Evolutionary conservation across 2,888 invertebrate species (phyloP).

Genomic region (Eristalis intricaria): DNA sequence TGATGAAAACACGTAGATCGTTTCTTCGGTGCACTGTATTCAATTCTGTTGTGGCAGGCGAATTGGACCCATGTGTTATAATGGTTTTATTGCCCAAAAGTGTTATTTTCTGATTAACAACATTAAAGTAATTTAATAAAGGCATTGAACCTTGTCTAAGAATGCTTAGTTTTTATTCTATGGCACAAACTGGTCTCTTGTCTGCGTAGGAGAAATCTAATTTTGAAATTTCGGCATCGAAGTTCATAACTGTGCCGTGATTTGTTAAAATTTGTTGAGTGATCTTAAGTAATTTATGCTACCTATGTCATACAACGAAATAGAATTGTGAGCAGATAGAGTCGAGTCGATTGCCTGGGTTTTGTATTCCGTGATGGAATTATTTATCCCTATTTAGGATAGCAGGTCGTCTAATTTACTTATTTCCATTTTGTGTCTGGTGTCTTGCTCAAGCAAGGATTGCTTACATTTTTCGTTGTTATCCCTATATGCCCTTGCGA

Average conservation of each 20-base stretch:
- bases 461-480: too few relatives aligned
- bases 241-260: slow-evolving; percentile 51
- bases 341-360: too few relatives aligned
- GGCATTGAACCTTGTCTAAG: slow-evolving; percentile 28
- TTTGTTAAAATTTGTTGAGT: slow-evolving; percentile 4
- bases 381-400: too few relatives aligned
- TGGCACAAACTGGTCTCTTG: slow-evolving; percentile 38
- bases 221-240: slow-evolving; percentile 43
- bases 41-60: slow-evolving; percentile 5
- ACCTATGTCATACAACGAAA: background rate
- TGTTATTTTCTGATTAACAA: slow-evolving; percentile 19
- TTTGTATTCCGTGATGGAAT: too few relatives aligned
- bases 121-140: slow-evolving; percentile 29
- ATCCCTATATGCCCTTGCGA: too few relatives aligned
- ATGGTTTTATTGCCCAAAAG: background rate
- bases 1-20: slow-evolving; percentile 37
- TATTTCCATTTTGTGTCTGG: too few relatives aligned
- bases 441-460: too few relatives aligned
- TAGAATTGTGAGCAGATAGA: background rate
- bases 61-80: slow-evolving; percentile 15
- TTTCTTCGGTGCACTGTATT: slow-evolving; percentile 32
- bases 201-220: slow-evolving; percentile 55
- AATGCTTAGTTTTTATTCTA: slow-evolving; percentile 50
- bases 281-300: background rate
- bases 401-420: too few relatives aligned